Evolutionary conservation across 1,140 invertebrate genomes (phyloP).

Genomic region (Callitettix versicolor): DNA sequence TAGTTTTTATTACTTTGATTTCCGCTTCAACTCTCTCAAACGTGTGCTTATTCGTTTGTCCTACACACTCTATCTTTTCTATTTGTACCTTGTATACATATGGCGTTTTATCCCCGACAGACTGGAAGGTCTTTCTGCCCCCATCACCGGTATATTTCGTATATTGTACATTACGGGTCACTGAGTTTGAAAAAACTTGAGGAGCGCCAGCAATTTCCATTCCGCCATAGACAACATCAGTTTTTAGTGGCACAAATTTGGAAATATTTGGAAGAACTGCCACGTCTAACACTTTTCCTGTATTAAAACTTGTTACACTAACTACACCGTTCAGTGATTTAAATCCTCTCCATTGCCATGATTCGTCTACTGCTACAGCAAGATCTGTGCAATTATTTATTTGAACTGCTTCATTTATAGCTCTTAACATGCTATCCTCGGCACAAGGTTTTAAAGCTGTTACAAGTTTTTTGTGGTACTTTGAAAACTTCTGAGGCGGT

Average conservation of each 20-base stretch:
- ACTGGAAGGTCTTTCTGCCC: constrained; percentile 22
- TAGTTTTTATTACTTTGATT: neutral
- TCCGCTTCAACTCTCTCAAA: neutral
- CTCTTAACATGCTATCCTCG: no score
- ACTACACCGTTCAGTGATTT: constrained; percentile 20
- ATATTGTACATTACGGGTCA: constrained; percentile 22
- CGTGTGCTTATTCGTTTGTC: constrained; percentile 22
- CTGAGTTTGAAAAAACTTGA: constrained; percentile 25
- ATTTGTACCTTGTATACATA: constrained; percentile 17
- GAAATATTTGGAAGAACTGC: neutral
- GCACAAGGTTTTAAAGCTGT: no score
- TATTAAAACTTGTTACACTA: constrained; percentile 3
- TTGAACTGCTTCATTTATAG: no score
- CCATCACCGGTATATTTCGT: constrained; percentile 26
- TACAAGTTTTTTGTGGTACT: no score
- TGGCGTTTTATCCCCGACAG: constrained; percentile 16
- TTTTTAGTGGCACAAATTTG: constrained; percentile 8
- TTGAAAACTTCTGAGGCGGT: no score
- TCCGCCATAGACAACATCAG: constrained; percentile 22
- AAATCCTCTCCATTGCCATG: constrained; percentile 20
- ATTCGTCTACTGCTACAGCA: constrained; percentile 20
- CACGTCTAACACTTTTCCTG: constrained; percentile 5
- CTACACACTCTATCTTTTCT: constrained; percentile 22
- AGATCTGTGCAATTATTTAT: neutral
- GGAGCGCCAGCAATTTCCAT: constrained; percentile 25